Conservation (phyloP, 2,888 invertebrate species). For the Amblyjoppa fuscipennis region DNA sequence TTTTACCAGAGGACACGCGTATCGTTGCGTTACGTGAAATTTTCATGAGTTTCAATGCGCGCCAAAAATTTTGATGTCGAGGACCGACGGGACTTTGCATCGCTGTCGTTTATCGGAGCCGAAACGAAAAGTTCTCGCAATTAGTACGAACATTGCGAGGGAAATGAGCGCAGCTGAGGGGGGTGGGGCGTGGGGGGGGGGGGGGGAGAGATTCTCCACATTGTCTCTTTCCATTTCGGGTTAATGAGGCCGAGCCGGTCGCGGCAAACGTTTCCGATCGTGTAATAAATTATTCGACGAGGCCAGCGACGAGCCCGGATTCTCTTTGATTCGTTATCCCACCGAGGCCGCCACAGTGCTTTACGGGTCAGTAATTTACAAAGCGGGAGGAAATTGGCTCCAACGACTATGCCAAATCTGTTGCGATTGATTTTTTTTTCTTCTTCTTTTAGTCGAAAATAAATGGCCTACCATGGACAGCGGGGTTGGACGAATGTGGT, state of each 20-base stretch:
- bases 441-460: conserved; percentile 30
- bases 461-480: background rate
- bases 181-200: background rate
- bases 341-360: conserved; percentile 24
- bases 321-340: conserved; percentile 53
- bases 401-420: conserved; percentile 51
- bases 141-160: conserved; percentile 15
- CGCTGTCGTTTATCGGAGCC: background rate
- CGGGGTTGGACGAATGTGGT: background rate
- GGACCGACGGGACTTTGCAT: background rate
- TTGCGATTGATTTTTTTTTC: conserved; percentile 48
- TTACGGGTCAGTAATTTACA: conserved; percentile 58
- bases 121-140: background rate
- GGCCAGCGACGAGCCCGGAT: conserved; percentile 41
- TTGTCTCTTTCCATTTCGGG: conserved; percentile 27
- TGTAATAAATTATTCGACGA: conserved; percentile 57
- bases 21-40: background rate
- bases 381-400: conserved; percentile 63
- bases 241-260: conserved; percentile 45
- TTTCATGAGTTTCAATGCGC: background rate
- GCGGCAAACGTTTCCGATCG: conserved; percentile 43
- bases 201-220: background rate
- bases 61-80: background rate
- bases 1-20: background rate
- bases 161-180: background rate